Percentiles rank a stretch among this genome's conserved stretches.
Evolutionary conservation across 1,140 invertebrate species (phyloP).

Genomic region (Pantala flavescens): DNA sequence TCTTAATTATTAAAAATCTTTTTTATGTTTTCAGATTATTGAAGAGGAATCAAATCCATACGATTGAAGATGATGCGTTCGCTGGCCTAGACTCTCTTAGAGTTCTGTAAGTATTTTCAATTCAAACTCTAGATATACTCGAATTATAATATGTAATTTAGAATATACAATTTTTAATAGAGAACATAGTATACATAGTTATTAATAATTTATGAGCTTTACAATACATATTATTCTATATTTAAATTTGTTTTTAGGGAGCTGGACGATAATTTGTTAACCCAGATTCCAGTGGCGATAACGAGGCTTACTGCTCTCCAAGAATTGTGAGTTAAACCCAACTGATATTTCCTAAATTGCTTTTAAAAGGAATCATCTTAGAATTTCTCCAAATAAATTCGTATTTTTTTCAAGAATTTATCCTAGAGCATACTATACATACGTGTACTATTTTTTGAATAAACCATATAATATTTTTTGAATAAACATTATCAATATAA

Average conservation of each 20-base stretch:
- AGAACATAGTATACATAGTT: too few species aligned
- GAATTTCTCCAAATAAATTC: too few species aligned
- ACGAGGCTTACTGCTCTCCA: slow-evolving; percentile 50
- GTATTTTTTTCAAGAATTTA: too few species aligned
- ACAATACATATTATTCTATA: too few species aligned
- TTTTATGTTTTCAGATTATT: slow-evolving; percentile 43
- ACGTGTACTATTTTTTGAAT: too few species aligned
- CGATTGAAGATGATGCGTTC: slow-evolving; percentile 53
- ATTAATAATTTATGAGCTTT: too few species aligned
- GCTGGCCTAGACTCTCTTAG: slow-evolving; percentile 49
- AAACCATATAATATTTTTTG: too few species aligned
- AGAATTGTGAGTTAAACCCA: slow-evolving; percentile 52
- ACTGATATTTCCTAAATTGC: not conserved
- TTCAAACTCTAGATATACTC: not conserved
- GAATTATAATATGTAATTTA: not conserved
- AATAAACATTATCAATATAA: too few species aligned
- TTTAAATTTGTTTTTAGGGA: slow-evolving; percentile 43
- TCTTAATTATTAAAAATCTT: not conserved
- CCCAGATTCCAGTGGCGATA: slow-evolving; percentile 50
- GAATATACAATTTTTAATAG: too few species aligned
- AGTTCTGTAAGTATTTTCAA: slow-evolving; percentile 56
- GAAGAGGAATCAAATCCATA: slow-evolving; percentile 53
- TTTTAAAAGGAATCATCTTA: slow-evolving; percentile 4
- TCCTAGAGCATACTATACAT: too few species aligned
- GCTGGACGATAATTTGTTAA: slow-evolving; percentile 61